Conservation (phyloP, 2,888 invertebrate species). For the Cryptus viduatorius region DNA sequence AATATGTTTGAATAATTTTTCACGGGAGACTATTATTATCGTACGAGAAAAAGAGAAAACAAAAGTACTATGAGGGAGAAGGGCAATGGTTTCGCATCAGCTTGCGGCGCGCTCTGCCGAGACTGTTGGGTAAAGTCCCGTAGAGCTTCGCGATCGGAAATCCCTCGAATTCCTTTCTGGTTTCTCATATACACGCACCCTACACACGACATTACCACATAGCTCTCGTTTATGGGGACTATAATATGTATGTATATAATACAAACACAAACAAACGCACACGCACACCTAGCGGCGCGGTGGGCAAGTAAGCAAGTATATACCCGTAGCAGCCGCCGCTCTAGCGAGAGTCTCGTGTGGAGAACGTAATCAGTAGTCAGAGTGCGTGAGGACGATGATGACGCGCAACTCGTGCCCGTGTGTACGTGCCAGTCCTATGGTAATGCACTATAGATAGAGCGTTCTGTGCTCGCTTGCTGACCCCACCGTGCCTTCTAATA, state of each 20-base stretch:
- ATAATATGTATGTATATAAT: neutral
- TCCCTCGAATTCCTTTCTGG: conserved; percentile 67
- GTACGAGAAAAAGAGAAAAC: neutral
- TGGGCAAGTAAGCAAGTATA: neutral
- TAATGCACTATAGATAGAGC: neutral
- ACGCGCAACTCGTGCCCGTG: conserved; percentile 26
- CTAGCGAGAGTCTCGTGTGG: neutral
- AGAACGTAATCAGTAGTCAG: conserved; percentile 33
- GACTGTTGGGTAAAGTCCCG: conserved; percentile 15
- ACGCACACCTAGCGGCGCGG: neutral
- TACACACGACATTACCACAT: neutral
- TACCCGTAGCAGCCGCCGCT: neutral
- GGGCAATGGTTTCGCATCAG: neutral
- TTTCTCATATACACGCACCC: conserved; percentile 53
- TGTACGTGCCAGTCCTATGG: conserved; percentile 18
- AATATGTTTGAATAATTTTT: too few relatives aligned
- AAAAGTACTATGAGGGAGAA: neutral
- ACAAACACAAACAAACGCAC: too few relatives aligned
- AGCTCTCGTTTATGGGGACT: too few relatives aligned
- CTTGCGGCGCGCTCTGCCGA: neutral
- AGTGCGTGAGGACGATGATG: conserved; percentile 37
- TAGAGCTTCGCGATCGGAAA: conserved; percentile 56
- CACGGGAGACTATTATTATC: neutral
- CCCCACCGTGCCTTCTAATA: conserved; percentile 6
- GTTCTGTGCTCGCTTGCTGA: neutral